These are phyloP conservation scores for Ptychobarbus kaznakovi DNA, from an alignment of 2,797 vertebrate genomes.

Conservation along the genomic window DNA sequence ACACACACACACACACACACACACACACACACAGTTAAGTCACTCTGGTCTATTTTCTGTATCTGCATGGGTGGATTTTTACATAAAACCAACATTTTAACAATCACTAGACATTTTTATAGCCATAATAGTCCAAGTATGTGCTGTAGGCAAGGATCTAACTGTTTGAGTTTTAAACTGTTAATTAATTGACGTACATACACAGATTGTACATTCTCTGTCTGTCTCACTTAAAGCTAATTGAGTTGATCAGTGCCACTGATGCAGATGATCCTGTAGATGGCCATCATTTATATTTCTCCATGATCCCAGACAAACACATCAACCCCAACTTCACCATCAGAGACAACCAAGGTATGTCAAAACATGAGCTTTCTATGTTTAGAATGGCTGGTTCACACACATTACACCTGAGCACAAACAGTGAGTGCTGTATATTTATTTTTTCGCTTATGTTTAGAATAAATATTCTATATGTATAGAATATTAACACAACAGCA, in stretches of 20 bases:
- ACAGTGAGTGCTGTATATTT: background rate
- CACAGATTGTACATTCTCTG: background rate
- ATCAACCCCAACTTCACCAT: conserved; percentile 88
- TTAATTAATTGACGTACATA: background rate
- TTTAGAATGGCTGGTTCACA: background rate
- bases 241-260: conserved; percentile 87
- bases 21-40: background rate
- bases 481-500: background rate
- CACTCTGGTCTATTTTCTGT: background rate
- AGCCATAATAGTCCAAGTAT: background rate
- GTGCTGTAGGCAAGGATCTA: background rate
- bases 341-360: conserved; percentile 89
- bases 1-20: too few relatives aligned
- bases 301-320: conserved; percentile 78
- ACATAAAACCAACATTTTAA: background rate
- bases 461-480: too few relatives aligned
- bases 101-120: background rate
- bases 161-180: background rate
- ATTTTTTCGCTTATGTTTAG: background rate
- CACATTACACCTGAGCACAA: background rate
- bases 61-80: background rate
- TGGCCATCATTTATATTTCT: conserved; percentile 87
- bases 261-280: conserved; percentile 86
- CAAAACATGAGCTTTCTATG: conserved; percentile 13
- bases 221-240: conserved; percentile 73